These are phyloP conservation scores for Tragelaphus strepsiceros DNA, from an alignment of 2,113 vertebrate genomes.

Conservation along the genomic window DNA sequence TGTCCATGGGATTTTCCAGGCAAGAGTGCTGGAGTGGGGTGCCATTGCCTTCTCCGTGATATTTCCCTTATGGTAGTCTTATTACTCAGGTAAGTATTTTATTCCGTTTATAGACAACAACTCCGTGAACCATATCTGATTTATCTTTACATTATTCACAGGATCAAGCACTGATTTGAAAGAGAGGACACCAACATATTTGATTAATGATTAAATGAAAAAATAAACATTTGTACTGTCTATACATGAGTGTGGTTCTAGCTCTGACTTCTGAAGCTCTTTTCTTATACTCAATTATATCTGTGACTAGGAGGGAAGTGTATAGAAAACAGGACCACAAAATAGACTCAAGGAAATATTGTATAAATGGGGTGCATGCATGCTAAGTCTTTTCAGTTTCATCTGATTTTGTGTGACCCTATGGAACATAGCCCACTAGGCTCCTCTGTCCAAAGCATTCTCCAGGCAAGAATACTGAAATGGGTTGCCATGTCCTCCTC, in stretches of 20 bases:
- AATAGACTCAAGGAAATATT: neutral
- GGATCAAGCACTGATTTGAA: neutral
- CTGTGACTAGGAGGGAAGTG: neutral
- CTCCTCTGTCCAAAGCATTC: neutral
- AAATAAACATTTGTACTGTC: neutral
- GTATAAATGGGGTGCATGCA: accelerated
- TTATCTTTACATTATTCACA: neutral
- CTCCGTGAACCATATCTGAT: neutral
- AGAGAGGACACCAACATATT: neutral
- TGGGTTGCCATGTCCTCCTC: neutral
- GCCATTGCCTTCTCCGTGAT: too few relatives aligned
- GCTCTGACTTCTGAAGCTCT: neutral
- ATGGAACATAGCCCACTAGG: neutral
- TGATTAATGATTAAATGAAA: neutral
- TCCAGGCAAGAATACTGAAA: neutral
- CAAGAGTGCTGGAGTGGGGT: too few relatives aligned
- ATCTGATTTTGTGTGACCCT: neutral
- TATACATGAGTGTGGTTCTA: neutral
- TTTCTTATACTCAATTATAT: neutral
- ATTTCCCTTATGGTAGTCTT: neutral
- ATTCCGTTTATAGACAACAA: neutral
- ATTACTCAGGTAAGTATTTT: neutral
- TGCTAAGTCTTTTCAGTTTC: neutral
- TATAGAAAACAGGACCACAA: neutral
- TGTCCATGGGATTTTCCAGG: too few relatives aligned